phyloP scores from a whole-genome alignment of 2,888 invertebrate genomes.

The Mesochorus sp. region DNA sequence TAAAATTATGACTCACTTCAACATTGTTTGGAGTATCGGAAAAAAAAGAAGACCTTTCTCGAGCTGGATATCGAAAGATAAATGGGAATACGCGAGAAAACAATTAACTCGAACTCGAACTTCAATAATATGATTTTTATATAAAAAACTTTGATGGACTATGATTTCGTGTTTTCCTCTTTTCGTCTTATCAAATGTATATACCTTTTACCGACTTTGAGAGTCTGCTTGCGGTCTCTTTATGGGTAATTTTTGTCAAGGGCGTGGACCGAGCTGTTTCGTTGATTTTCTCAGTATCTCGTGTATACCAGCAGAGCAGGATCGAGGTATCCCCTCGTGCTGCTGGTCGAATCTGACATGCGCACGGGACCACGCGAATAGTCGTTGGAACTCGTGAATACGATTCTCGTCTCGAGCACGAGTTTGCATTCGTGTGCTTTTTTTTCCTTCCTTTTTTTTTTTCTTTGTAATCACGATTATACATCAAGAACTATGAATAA shows the following conservation, averaged over 20 bases:
- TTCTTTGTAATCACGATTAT: background rate
- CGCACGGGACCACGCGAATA: constrained; percentile 70
- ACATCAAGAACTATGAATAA: too few relatives aligned
- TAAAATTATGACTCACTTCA: constrained; percentile 20
- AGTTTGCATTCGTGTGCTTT: constrained; percentile 12
- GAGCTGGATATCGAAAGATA: background rate
- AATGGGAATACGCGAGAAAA: background rate
- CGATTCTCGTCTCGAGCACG: constrained; percentile 20
- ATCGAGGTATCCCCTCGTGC: too few relatives aligned
- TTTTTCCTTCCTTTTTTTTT: too few relatives aligned
- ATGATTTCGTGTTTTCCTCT: too few relatives aligned
- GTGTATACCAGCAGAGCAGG: constrained; percentile 11
- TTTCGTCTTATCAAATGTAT: too few relatives aligned
- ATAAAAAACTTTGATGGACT: background rate
- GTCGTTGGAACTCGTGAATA: constrained; percentile 69
- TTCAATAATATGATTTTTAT: background rate
- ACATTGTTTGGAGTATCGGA: background rate
- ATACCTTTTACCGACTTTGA: background rate
- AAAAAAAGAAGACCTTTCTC: background rate
- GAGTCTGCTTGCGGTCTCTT: background rate
- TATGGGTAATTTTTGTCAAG: constrained; percentile 64
- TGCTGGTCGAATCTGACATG: constrained; percentile 72
- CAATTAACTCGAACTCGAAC: too few relatives aligned
- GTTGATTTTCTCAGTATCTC: constrained; percentile 40
- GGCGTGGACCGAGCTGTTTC: constrained; percentile 70